Conservation (phyloP, 2,797 vertebrate species). For the Falco concolor region DNA sequence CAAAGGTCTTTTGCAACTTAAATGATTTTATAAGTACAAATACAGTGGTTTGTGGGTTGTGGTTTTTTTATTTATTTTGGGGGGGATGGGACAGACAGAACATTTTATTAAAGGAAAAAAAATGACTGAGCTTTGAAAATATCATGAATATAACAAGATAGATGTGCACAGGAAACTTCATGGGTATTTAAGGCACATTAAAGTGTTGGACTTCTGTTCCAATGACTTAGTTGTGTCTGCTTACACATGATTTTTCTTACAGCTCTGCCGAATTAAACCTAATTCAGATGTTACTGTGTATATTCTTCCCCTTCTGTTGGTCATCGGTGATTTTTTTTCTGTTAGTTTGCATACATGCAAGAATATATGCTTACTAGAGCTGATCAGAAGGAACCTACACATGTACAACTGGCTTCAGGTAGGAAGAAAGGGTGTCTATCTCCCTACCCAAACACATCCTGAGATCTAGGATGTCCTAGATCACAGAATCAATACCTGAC, state of each 20-base stretch:
- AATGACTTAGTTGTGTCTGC: not conserved
- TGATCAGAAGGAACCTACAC: not conserved
- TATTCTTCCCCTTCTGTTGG: not conserved
- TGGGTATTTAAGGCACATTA: not conserved
- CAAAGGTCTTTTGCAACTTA: no score
- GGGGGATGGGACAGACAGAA: not conserved
- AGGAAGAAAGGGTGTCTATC: not conserved
- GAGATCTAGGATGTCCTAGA: not conserved
- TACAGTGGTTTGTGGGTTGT: accelerated
- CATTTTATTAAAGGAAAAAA: not conserved
- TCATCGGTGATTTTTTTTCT: not conserved
- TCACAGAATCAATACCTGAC: not conserved
- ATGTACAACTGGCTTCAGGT: not conserved
- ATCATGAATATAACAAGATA: not conserved
- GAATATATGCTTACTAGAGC: not conserved
- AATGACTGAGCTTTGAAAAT: not conserved
- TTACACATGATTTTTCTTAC: not conserved
- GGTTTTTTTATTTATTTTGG: not conserved
- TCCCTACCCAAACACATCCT: not conserved
- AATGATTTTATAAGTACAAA: not conserved
- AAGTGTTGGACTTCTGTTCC: not conserved
- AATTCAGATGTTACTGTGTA: not conserved
- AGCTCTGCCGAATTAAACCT: not conserved
- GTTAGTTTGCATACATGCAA: accelerated
- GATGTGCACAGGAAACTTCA: not conserved